These are phyloP conservation scores for Cyclophora punctaria DNA, from an alignment of 2,888 invertebrate genomes.

Conservation along the genomic window DNA sequence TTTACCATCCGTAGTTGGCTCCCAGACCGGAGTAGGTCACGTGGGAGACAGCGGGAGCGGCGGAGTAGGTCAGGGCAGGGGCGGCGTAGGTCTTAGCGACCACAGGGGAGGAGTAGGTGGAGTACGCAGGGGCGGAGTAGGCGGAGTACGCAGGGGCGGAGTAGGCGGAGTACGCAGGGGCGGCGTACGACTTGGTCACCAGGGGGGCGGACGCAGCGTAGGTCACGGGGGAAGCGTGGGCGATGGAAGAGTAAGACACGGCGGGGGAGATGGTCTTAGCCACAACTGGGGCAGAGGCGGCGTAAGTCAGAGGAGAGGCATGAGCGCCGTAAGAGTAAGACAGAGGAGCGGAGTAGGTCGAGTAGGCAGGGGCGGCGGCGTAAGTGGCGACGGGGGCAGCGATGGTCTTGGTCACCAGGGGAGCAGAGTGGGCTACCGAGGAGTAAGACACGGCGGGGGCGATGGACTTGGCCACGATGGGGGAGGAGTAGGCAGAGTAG, in stretches of 20 bases:
- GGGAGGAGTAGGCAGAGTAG: slow-evolving; percentile 47
- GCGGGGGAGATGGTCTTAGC: slow-evolving; percentile 37
- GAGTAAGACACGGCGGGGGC: slow-evolving; percentile 44
- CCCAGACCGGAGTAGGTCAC: slow-evolving; percentile 78
- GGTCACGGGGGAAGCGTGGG: slow-evolving; percentile 42
- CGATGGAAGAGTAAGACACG: slow-evolving; percentile 46
- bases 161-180: slow-evolving; percentile 42
- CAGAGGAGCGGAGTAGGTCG: slow-evolving; percentile 10
- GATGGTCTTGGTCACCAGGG: slow-evolving; percentile 46
- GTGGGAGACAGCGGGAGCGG: slow-evolving; percentile 78
- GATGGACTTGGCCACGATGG: slow-evolving; percentile 39
- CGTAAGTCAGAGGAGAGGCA: slow-evolving; percentile 48
- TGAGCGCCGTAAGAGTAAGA: slow-evolving; percentile 34
- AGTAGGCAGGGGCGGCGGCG: slow-evolving; percentile 21
- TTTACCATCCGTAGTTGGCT: slow-evolving; percentile 59
- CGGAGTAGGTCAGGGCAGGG: slow-evolving; percentile 58
- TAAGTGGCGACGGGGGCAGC: slow-evolving; percentile 29
- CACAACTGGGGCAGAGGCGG: slow-evolving; percentile 44
- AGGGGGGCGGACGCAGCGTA: slow-evolving; percentile 31
- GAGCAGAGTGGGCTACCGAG: slow-evolving; percentile 53
- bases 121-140: slow-evolving; percentile 36
- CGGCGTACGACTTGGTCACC: slow-evolving; percentile 42
- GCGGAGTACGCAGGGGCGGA: slow-evolving; percentile 21
- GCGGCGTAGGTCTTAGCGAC: slow-evolving; percentile 41
- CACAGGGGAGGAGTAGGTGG: slow-evolving; percentile 38